A percentile compares a stretch with the other conserved stretches of the same genome.
These are phyloP conservation scores for Sebastes reedi DNA, from an alignment of 2,797 vertebrate species.

Conservation along the genomic window DNA sequence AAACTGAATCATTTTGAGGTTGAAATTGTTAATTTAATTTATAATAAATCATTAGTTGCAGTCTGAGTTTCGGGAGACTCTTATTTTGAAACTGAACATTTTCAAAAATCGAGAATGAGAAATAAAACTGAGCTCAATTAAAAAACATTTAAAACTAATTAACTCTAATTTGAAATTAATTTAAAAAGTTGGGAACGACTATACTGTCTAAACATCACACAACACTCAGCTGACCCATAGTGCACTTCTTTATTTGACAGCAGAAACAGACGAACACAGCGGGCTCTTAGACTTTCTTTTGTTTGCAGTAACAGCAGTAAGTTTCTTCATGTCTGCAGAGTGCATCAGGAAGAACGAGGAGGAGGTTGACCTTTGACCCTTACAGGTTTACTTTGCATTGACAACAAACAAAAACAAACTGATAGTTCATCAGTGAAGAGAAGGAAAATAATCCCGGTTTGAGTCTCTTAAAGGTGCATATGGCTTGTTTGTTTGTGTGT, in stretches of 20 bases:
- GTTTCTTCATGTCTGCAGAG: not conserved
- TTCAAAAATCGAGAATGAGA: not conserved
- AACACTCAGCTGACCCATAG: not conserved
- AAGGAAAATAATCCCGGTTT: not conserved
- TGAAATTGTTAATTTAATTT: no score
- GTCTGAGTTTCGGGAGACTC: not conserved
- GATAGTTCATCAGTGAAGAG: not conserved
- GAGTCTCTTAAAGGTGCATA: constrained; percentile 21
- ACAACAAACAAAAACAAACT: not conserved
- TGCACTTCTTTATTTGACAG: constrained; percentile 53
- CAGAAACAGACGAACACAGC: not conserved
- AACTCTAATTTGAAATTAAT: not conserved
- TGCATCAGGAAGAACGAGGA: not conserved
- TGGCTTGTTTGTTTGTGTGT: not conserved
- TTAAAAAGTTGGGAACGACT: not conserved
- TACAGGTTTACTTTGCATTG: not conserved
- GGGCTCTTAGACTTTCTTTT: not conserved
- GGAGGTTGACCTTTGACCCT: constrained; percentile 19
- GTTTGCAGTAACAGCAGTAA: constrained; percentile 9
- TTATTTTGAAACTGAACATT: not conserved
- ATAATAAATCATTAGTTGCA: no score
- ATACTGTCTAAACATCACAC: not conserved
- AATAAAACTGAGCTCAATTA: not conserved
- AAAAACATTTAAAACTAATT: not conserved
- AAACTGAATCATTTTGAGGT: no score